Evolutionary conservation across 2,888 invertebrate species (phyloP).

Genomic region (Eulithis testata): DNA sequence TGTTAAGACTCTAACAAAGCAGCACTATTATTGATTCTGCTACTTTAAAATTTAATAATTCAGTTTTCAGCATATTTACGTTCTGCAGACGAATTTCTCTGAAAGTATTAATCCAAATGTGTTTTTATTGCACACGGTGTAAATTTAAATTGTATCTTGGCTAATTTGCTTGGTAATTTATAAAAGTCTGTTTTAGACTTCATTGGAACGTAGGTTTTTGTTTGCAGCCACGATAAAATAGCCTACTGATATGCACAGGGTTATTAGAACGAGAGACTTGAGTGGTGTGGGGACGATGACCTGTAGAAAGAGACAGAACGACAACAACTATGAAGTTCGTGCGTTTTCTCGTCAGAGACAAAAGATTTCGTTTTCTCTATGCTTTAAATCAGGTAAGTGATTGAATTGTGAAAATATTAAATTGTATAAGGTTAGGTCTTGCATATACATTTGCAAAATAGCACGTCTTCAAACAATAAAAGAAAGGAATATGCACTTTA

Average conservation of each 20-base stretch:
- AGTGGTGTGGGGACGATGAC: constrained; percentile 77
- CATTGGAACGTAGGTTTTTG: constrained; percentile 15
- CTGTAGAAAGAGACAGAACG: constrained; percentile 78
- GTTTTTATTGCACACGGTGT: too few species aligned
- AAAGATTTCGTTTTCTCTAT: constrained; percentile 40
- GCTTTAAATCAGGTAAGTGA: constrained; percentile 2
- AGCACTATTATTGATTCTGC: too few species aligned
- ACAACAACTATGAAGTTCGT: constrained; percentile 83
- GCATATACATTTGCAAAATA: too few species aligned
- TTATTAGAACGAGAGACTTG: constrained; percentile 79
- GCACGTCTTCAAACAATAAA: too few species aligned
- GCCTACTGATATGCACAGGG: constrained; percentile 68
- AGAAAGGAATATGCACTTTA: too few species aligned
- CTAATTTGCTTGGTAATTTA: constrained; percentile 18
- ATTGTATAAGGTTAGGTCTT: background rate
- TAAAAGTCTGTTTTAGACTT: constrained; percentile 14
- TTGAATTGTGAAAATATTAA: constrained; percentile 8
- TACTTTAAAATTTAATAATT: too few species aligned
- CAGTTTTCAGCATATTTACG: too few species aligned
- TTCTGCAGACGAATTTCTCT: too few species aligned
- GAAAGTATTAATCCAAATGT: too few species aligned
- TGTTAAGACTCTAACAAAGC: too few species aligned
- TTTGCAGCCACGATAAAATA: constrained; percentile 54
- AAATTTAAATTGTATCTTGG: too few species aligned
- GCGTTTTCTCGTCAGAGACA: constrained; percentile 50